Conservation (phyloP, 2,888 invertebrate species). For the Lycophotia porphyrea region DNA sequence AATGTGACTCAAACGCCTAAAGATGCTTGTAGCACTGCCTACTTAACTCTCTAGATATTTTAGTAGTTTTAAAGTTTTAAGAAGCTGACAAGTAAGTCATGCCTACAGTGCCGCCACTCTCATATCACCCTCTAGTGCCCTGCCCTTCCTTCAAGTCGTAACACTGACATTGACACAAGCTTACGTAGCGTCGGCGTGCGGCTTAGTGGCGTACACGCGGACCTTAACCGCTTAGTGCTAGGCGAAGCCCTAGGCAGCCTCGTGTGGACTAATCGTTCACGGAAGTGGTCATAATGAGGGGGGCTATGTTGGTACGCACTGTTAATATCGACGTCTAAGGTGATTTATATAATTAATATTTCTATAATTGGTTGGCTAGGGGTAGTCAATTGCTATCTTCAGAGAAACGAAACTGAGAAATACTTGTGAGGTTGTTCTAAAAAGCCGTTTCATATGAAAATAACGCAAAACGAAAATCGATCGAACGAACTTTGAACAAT, state of each 20-base stretch:
- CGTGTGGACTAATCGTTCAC: slow-evolving; percentile 40
- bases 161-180: slow-evolving; percentile 55
- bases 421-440: neutral
- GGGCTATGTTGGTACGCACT: neutral
- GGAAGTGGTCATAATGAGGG: slow-evolving; percentile 23
- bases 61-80: neutral
- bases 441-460: neutral
- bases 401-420: neutral
- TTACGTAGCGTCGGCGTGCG: slow-evolving; percentile 41
- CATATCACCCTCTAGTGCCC: no score
- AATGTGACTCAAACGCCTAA: neutral
- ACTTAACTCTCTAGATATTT: neutral
- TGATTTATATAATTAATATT: neutral
- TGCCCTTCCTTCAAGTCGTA: neutral
- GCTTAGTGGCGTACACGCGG: slow-evolving; percentile 37
- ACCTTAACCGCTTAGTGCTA: slow-evolving; percentile 40
- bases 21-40: neutral
- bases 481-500: neutral
- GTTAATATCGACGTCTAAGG: neutral
- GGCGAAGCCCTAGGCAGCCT: slow-evolving; percentile 53
- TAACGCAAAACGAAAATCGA: neutral
- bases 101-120: neutral
- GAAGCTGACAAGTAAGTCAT: neutral
- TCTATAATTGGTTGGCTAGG: neutral
- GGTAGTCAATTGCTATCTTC: neutral